phyloP scores from a whole-genome alignment of 2,888 invertebrate genomes.

The Nudaria mundana region DNA sequence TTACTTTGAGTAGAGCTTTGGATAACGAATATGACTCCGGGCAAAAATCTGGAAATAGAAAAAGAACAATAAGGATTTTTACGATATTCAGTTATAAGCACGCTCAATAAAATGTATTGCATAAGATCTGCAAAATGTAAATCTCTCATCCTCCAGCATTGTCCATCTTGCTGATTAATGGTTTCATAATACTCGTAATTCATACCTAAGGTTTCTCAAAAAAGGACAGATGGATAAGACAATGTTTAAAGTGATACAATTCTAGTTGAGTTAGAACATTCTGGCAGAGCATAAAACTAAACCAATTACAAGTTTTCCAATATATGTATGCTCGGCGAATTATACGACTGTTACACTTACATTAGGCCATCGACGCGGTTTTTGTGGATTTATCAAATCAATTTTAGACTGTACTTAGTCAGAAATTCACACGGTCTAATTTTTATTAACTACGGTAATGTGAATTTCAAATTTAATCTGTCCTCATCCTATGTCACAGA shows the following conservation, averaged over 20 bases:
- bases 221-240: not conserved
- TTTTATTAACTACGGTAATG: too few species aligned
- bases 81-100: not conserved
- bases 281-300: slow-evolving; percentile 71
- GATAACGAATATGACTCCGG: slow-evolving; percentile 75
- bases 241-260: slow-evolving; percentile 51
- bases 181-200: too few species aligned
- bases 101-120: too few species aligned
- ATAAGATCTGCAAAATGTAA: too few species aligned
- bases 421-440: too few species aligned
- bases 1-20: slow-evolving; percentile 69
- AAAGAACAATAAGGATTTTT: not conserved
- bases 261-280: slow-evolving; percentile 57
- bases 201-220: too few species aligned
- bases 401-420: too few species aligned
- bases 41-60: slow-evolving; percentile 70
- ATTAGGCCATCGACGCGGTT: slow-evolving; percentile 55
- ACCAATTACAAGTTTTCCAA: slow-evolving; percentile 78
- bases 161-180: too few species aligned
- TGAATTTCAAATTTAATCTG: too few species aligned
- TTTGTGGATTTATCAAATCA: slow-evolving; percentile 53
- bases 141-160: too few species aligned
- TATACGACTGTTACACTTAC: slow-evolving; percentile 69
- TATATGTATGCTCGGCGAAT: slow-evolving; percentile 71
- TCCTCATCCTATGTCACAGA: too few species aligned